phyloP scores from a whole-genome alignment of 2,113 vertebrate genomes.

The Chiloscyllium plagiosum region DNA sequence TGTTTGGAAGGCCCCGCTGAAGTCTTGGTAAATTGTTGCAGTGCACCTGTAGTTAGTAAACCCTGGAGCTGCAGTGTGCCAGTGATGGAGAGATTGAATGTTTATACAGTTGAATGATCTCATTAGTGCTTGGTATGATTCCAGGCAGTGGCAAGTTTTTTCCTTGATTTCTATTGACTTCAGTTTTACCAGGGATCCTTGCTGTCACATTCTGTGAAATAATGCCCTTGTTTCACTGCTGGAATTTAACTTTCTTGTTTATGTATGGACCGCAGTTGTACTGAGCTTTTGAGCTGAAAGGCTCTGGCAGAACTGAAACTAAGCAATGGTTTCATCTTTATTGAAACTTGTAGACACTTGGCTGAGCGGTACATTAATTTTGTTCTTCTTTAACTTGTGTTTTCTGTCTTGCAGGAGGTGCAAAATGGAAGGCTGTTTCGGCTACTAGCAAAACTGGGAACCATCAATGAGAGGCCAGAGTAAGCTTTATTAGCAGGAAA shows the following conservation, averaged over 20 bases:
- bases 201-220: background rate
- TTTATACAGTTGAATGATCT: background rate
- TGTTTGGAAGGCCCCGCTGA: too few species aligned
- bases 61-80: too few species aligned
- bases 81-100: too few species aligned
- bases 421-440: constrained; percentile 97
- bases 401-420: constrained; percentile 77
- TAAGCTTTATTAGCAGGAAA: constrained; percentile 56
- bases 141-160: background rate
- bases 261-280: background rate
- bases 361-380: background rate
- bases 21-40: too few species aligned
- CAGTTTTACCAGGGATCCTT: background rate
- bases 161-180: background rate
- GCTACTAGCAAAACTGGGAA: constrained; percentile 94
- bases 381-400: constrained; percentile 27
- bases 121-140: background rate
- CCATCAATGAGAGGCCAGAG: constrained; percentile 98
- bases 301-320: background rate
- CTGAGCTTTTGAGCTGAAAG: background rate
- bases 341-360: background rate
- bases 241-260: background rate
- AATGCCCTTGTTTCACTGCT: background rate
- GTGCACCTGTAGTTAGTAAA: too few species aligned
- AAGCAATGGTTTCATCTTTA: background rate